Evolutionary conservation across 2,113 vertebrate genomes (phyloP).

Genomic region (Xiphorhynchus elegans): DNA sequence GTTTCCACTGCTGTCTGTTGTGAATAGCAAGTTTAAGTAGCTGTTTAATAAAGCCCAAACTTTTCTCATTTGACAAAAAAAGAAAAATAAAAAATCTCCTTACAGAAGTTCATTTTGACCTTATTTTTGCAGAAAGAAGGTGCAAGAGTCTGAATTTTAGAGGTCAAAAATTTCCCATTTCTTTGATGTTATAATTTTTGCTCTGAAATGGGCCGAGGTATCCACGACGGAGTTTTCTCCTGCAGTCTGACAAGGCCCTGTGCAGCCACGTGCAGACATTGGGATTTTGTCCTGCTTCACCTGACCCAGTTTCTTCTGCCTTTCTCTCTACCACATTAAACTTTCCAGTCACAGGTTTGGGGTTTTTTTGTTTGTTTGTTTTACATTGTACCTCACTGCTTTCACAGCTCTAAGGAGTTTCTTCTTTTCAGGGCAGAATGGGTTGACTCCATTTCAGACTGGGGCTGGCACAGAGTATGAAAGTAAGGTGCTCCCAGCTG

Average conservation of each 20-base stretch:
- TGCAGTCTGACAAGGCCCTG: background rate
- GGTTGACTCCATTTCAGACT: fast-evolving
- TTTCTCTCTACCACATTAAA: background rate
- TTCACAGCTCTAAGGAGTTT: background rate
- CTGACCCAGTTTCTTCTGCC: fast-evolving
- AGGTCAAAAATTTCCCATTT: background rate
- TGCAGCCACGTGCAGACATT: background rate
- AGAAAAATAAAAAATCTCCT: background rate
- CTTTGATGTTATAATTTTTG: background rate
- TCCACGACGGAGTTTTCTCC: background rate
- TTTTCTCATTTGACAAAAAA: background rate
- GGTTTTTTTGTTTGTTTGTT: fast-evolving
- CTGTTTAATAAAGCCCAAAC: background rate
- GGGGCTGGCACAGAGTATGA: background rate
- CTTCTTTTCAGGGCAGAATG: background rate
- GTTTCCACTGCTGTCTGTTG: background rate
- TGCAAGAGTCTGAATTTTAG: background rate
- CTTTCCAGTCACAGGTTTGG: background rate
- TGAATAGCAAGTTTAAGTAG: background rate
- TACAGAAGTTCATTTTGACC: background rate
- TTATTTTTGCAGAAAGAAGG: background rate
- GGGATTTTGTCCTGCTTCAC: background rate
- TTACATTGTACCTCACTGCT: background rate
- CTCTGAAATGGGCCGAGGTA: background rate
- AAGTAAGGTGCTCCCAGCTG: background rate